phyloP scores from a whole-genome alignment of 2,113 vertebrate genomes.

The Beaufortia kweichowensis region DNA sequence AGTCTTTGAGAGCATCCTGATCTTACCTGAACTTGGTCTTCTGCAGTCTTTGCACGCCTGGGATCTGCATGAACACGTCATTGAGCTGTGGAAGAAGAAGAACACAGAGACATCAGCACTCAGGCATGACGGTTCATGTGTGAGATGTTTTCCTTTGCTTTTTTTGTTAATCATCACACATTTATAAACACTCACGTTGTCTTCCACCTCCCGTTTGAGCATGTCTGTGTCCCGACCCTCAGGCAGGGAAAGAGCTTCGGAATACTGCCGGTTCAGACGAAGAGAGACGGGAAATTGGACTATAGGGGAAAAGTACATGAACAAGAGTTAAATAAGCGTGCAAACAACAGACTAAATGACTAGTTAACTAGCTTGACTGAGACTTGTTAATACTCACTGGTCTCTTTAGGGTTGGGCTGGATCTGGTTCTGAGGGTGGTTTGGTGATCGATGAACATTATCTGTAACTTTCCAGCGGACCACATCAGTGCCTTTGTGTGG shows the following conservation, averaged over 20 bases:
- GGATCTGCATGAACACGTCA: slow-evolving; percentile 83
- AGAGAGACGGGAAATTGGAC: slow-evolving; percentile 88
- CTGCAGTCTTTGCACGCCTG: slow-evolving; percentile 81
- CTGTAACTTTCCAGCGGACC: slow-evolving; percentile 91
- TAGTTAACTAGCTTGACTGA: neutral
- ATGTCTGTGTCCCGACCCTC: slow-evolving; percentile 81
- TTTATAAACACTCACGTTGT: slow-evolving; percentile 79
- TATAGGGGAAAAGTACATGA: slow-evolving; percentile 52
- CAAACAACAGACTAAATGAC: neutral
- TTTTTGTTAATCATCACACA: neutral
- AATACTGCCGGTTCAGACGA: slow-evolving; percentile 82
- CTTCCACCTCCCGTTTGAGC: slow-evolving; percentile 86
- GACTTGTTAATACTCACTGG: slow-evolving; percentile 70
- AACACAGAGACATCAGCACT: slow-evolving; percentile 21
- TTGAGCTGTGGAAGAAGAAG: slow-evolving; percentile 79
- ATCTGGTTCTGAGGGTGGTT: slow-evolving; percentile 66
- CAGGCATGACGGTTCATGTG: neutral
- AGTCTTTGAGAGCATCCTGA: neutral
- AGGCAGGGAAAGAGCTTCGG: slow-evolving; percentile 78
- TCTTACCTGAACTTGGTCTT: slow-evolving; percentile 91
- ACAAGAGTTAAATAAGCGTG: neutral
- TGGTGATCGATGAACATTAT: slow-evolving; percentile 84
- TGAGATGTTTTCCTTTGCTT: neutral
- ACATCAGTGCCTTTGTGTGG: slow-evolving; percentile 85
- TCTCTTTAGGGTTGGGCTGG: slow-evolving; percentile 80